Percentiles rank a stretch among this genome's conserved stretches.
These are phyloP conservation scores for Melanotaenia maccullochi DNA, from an alignment of 2,797 vertebrate genomes.

Conservation along the genomic window DNA sequence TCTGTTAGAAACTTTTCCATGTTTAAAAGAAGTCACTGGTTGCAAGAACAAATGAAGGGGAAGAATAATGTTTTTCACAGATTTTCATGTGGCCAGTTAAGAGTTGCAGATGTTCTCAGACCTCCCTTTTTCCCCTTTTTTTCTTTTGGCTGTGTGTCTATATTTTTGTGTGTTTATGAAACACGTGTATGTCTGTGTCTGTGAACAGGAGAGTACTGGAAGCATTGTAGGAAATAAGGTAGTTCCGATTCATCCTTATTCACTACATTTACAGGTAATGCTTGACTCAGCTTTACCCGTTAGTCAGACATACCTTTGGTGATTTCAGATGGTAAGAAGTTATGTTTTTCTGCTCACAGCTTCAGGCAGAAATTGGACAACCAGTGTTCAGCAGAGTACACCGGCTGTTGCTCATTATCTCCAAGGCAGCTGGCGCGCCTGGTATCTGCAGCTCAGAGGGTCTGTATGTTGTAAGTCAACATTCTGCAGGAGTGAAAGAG, in stretches of 20 bases:
- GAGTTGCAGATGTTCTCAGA: conserved; percentile 47
- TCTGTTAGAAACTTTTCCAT: conserved; percentile 24
- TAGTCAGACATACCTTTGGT: conserved; percentile 11
- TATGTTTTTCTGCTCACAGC: conserved; percentile 5
- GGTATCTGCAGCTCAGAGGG: conserved; percentile 38
- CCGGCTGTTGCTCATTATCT: conserved; percentile 59
- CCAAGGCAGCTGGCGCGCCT: conserved; percentile 16
- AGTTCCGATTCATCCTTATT: conserved; percentile 34
- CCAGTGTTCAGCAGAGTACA: conserved; percentile 21
- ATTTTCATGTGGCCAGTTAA: conserved; percentile 50
- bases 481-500: conserved; percentile 51
- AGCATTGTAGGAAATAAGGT: conserved; percentile 43
- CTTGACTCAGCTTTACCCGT: conserved; percentile 14
- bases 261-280: conserved; percentile 20
- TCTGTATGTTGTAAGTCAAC: conserved; percentile 44
- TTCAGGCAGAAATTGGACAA: conserved; percentile 26
- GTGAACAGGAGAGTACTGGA: conserved; percentile 14
- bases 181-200: conserved; percentile 1
- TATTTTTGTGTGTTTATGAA: conserved; percentile 11
- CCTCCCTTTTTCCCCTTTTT: conserved; percentile 2
- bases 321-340: conserved; percentile 32
- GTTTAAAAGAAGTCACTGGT: conserved; percentile 37
- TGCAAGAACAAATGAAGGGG: conserved; percentile 45
- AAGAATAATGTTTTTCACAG: conserved; percentile 57
- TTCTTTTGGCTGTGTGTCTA: conserved; percentile 20